These are phyloP conservation scores for Lagopus muta DNA, from an alignment of 2,113 vertebrate genomes.

Conservation along the genomic window DNA sequence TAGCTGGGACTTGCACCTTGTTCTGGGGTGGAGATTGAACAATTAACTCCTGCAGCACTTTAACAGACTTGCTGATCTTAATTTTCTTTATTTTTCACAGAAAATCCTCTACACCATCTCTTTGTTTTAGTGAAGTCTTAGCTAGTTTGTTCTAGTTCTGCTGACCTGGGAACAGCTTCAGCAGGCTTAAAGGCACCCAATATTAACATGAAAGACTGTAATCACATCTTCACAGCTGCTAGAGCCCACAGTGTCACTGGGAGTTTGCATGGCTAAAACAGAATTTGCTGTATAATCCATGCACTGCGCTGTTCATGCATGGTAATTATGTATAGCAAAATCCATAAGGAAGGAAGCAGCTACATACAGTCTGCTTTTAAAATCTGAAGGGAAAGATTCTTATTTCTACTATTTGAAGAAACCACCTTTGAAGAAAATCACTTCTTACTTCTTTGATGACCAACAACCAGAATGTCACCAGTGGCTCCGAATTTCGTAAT, in stretches of 20 bases:
- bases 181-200: conserved; percentile 12
- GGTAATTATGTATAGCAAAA: conserved; percentile 61
- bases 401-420: background rate
- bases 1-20: rapidly evolving
- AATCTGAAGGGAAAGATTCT: background rate
- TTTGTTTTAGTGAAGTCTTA: conserved; percentile 26
- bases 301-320: conserved; percentile 26
- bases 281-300: conserved; percentile 61
- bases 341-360: conserved; percentile 28
- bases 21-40: background rate
- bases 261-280: conserved; percentile 57
- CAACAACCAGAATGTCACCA: background rate
- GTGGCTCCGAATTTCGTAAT: background rate
- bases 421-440: background rate
- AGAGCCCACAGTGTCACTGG: conserved; percentile 46
- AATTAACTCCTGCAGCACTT: background rate
- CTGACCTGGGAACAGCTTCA: conserved; percentile 28
- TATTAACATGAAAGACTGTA: conserved; percentile 59
- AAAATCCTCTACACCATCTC: background rate
- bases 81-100: background rate
- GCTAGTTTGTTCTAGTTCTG: background rate
- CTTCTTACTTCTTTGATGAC: background rate
- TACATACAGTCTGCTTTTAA: conserved; percentile 28
- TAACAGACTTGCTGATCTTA: background rate
- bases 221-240: conserved; percentile 61